These are phyloP conservation scores for Caenorhabditis sp. DNA, from an alignment of 2,888 invertebrate species.

Conservation along the genomic window DNA sequence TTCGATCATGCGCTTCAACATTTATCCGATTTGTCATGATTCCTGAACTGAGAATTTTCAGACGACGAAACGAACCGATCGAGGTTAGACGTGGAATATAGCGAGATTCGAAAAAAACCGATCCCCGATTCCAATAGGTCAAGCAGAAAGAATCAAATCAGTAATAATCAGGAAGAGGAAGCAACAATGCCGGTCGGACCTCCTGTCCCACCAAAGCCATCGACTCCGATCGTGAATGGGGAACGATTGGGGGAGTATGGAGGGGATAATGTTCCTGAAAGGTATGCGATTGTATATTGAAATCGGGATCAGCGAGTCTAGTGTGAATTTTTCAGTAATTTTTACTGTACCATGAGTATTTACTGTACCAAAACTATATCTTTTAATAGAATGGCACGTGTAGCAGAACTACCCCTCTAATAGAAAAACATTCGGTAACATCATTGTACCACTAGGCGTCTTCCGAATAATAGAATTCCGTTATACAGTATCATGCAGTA, in stretches of 20 bases:
- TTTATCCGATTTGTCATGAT: neutral
- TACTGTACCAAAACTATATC: too few relatives aligned
- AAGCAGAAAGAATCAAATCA: constrained; percentile 19
- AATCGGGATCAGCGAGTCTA: too few relatives aligned
- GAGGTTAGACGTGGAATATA: constrained; percentile 66
- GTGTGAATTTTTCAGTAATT: too few relatives aligned
- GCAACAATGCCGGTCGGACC: constrained; percentile 71
- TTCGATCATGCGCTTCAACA: neutral
- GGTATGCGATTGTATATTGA: constrained; percentile 20
- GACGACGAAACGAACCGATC: constrained; percentile 66
- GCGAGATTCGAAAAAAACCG: constrained; percentile 53
- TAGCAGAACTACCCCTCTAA: too few relatives aligned
- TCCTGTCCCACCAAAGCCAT: constrained; percentile 83
- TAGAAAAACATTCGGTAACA: too few relatives aligned
- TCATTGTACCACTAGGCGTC: too few relatives aligned
- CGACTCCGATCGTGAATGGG: constrained; percentile 83
- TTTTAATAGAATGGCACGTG: too few relatives aligned
- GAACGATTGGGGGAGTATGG: constrained; percentile 26
- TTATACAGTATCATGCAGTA: too few relatives aligned
- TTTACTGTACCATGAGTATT: too few relatives aligned
- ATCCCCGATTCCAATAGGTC: constrained; percentile 3
- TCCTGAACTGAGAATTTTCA: constrained; percentile 29
- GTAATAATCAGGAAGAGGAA: constrained; percentile 38
- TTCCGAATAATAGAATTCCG: too few relatives aligned
- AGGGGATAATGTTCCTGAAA: constrained; percentile 54